Conservation (phyloP, 2,888 invertebrate species). For the Hydrotaea diabolus region DNA sequence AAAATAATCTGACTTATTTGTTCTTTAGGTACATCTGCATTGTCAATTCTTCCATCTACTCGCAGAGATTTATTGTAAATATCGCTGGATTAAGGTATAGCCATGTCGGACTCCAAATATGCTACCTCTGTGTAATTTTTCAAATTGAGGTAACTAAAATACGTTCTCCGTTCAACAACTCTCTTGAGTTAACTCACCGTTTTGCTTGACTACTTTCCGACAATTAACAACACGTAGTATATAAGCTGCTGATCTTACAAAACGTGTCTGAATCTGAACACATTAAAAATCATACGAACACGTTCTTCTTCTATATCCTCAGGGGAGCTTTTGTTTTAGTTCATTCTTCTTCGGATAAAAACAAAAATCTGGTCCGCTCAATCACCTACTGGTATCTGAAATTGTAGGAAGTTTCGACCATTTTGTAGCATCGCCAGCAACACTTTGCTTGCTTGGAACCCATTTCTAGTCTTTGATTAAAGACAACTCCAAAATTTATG, state of each 20-base stretch:
- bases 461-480: slow-evolving; percentile 33
- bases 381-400: background rate
- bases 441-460: slow-evolving; percentile 22
- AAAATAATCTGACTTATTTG: slow-evolving; percentile 56
- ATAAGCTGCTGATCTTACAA: too few relatives aligned
- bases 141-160: slow-evolving; percentile 41
- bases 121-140: slow-evolving; percentile 45
- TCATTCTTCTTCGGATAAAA: slow-evolving; percentile 18
- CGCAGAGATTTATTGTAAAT: slow-evolving; percentile 34
- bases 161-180: too few relatives aligned
- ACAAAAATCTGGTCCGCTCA: slow-evolving; percentile 28
- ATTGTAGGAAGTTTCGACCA: background rate
- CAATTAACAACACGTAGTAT: too few relatives aligned
- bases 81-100: slow-evolving; percentile 33
- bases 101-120: background rate
- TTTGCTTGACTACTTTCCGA: too few relatives aligned
- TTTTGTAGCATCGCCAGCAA: slow-evolving; percentile 33
- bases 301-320: slow-evolving; percentile 27
- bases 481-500: slow-evolving; percentile 38
- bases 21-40: slow-evolving; percentile 4
- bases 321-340: background rate
- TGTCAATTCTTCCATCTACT: slow-evolving; percentile 50
- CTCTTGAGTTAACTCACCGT: too few relatives aligned
- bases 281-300: background rate
- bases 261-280: slow-evolving; percentile 53